These are phyloP conservation scores for Cynopterus brachyotis DNA, from an alignment of 2,113 vertebrate genomes.

Conservation along the genomic window DNA sequence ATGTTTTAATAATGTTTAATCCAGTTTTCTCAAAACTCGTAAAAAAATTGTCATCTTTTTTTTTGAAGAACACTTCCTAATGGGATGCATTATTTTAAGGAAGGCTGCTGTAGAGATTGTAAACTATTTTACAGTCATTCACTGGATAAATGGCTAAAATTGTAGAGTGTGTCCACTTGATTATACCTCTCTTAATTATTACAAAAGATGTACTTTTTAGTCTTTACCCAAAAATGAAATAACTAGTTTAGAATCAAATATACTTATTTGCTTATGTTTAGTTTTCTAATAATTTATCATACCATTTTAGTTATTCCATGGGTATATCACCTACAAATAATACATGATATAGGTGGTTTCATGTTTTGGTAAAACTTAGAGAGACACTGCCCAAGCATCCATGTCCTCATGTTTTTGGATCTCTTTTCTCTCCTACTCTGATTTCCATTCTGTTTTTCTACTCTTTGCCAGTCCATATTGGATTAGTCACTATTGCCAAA, in stretches of 20 bases:
- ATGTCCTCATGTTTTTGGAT: neutral
- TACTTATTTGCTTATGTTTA: neutral
- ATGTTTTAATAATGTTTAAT: neutral
- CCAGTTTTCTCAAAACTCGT: neutral
- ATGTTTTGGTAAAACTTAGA: neutral
- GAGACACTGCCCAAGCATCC: neutral
- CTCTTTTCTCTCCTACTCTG: neutral
- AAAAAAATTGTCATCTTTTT: neutral
- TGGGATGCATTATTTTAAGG: neutral
- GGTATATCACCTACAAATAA: neutral
- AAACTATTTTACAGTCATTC: neutral
- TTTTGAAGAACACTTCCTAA: neutral
- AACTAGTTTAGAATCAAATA: neutral
- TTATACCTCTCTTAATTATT: neutral
- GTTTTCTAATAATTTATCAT: neutral
- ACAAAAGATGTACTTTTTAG: neutral
- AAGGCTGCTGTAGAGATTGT: neutral
- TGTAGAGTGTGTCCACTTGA: neutral
- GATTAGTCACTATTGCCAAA: slow-evolving; percentile 25
- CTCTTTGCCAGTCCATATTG: neutral
- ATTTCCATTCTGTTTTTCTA: neutral
- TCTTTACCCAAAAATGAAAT: neutral
- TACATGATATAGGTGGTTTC: neutral
- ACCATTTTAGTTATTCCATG: neutral
- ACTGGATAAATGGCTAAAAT: neutral